These are phyloP conservation scores for Ptilonorhynchus violaceus DNA, from an alignment of 2,113 vertebrate genomes.

Conservation along the genomic window DNA sequence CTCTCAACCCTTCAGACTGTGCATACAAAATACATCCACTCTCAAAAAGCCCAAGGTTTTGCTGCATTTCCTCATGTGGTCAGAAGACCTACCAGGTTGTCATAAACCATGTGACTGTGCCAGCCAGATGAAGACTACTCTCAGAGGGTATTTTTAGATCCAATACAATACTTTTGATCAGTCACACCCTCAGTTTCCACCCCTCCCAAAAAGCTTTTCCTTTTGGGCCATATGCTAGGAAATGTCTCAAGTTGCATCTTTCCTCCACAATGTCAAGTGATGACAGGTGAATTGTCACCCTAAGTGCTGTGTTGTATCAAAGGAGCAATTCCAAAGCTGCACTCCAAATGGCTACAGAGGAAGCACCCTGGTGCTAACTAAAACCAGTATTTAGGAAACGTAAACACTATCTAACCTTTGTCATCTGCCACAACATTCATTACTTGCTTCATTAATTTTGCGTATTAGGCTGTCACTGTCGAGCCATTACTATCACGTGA, in stretches of 20 bases:
- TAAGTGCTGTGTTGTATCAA: background rate
- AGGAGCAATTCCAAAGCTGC: background rate
- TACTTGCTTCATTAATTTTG: slow-evolving; percentile 38
- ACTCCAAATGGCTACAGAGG: background rate
- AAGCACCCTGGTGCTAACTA: slow-evolving; percentile 35
- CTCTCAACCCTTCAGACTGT: background rate
- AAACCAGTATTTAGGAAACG: slow-evolving; percentile 33
- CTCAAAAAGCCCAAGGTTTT: background rate
- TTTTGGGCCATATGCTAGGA: background rate
- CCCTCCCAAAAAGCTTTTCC: background rate
- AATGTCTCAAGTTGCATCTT: background rate
- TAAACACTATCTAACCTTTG: slow-evolving; percentile 7
- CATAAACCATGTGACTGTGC: background rate
- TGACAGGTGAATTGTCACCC: background rate
- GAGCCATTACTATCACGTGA: background rate
- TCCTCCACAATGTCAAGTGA: background rate
- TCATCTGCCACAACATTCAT: slow-evolving; percentile 20
- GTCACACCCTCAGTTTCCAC: background rate
- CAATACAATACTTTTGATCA: background rate
- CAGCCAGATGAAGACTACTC: background rate
- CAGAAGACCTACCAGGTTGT: background rate
- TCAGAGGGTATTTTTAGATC: background rate
- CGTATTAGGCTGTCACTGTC: background rate
- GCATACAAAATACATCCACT: background rate
- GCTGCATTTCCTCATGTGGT: background rate